Percentiles rank a stretch among this genome's conserved stretches.
Conservation (phyloP, 2,888 invertebrate species). For the Escarpia spicata region DNA sequence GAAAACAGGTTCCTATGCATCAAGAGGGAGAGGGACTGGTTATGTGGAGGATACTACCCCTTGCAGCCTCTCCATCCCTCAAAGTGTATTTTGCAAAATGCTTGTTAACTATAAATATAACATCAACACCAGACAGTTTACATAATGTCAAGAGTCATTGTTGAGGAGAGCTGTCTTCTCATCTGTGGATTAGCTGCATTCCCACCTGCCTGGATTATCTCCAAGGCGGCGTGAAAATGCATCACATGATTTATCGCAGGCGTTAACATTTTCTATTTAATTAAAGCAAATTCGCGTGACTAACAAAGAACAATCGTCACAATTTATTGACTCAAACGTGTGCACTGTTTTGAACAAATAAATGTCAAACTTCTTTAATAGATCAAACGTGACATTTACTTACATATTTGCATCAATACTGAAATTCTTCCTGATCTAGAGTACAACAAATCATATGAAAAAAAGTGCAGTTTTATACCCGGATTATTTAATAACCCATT, state of each 20-base stretch:
- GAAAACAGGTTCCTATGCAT: background rate
- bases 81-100: background rate
- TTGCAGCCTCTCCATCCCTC: background rate
- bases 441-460: background rate
- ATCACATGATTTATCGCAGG: background rate
- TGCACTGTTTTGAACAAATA: background rate
- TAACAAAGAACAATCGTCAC: background rate
- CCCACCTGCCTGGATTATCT: background rate
- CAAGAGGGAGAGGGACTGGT: background rate
- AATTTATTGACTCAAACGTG: background rate
- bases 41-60: background rate
- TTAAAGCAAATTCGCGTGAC: background rate
- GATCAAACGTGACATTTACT: background rate
- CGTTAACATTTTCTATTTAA: background rate
- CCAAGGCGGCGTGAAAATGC: background rate
- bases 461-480: background rate
- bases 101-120: background rate
- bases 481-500: background rate
- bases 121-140: background rate
- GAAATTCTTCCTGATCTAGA: background rate
- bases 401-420: background rate
- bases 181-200: background rate
- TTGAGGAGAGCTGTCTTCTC: background rate
- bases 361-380: background rate
- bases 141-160: slow-evolving; percentile 11